phyloP scores from a whole-genome alignment of 2,888 invertebrate genomes.

The Scrobipalpa costella region DNA sequence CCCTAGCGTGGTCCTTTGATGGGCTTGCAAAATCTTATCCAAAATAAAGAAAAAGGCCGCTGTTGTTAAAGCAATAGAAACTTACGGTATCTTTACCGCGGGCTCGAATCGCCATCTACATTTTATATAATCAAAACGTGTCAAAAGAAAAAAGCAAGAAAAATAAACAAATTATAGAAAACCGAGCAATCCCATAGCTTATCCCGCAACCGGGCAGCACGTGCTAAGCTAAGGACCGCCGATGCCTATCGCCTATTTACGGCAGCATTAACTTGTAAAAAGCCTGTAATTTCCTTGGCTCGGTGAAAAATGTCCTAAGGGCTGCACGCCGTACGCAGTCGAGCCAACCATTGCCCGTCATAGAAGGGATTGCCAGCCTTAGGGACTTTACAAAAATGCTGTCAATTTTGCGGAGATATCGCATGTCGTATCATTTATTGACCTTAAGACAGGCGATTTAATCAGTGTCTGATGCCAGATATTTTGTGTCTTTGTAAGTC shows the following conservation, averaged over 20 bases:
- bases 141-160: no score
- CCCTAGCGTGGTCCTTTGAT: no score
- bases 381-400: background rate
- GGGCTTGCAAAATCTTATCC: no score
- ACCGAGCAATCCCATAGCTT: slow-evolving; percentile 33
- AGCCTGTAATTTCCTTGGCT: slow-evolving; percentile 67
- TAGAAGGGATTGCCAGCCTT: background rate
- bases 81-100: no score
- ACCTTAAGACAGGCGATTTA: no score
- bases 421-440: no score
- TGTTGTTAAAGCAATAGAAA: no score
- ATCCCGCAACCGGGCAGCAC: slow-evolving; percentile 47
- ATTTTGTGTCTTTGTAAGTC: no score
- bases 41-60: no score
- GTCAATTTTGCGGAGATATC: background rate
- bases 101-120: no score
- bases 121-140: no score
- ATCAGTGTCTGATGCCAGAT: no score
- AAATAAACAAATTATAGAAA: background rate
- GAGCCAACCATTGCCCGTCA: background rate
- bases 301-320: slow-evolving; percentile 68
- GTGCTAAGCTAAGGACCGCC: slow-evolving; percentile 55
- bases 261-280: slow-evolving; percentile 71
- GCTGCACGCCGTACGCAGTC: slow-evolving; percentile 35
- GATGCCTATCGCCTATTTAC: slow-evolving; percentile 73